Conservation (phyloP, 2,113 vertebrate species). For the Mugil cephalus region DNA sequence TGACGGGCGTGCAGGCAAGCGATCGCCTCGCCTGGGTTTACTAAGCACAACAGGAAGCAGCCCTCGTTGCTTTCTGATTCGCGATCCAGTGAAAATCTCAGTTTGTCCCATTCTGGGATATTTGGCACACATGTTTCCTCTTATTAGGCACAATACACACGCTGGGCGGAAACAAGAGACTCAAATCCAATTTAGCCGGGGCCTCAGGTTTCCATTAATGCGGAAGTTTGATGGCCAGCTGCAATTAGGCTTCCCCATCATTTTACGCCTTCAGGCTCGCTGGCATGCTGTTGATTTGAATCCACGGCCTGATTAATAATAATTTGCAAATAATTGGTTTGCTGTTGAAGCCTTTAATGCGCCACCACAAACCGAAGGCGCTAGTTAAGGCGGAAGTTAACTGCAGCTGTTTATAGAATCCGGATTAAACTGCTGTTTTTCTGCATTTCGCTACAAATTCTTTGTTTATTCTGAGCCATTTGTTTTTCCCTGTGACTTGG, state of each 20-base stretch:
- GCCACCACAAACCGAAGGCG: not conserved
- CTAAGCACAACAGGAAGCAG: constrained; percentile 50
- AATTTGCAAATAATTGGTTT: constrained; percentile 38
- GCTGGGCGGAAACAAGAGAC: constrained; percentile 69
- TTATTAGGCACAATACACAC: constrained; percentile 72
- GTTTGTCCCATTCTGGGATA: constrained; percentile 53
- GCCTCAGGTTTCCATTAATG: constrained; percentile 76
- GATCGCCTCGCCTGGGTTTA: constrained; percentile 27
- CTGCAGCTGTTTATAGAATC: not conserved
- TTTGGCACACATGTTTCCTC: constrained; percentile 81
- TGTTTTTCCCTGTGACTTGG: constrained; percentile 27
- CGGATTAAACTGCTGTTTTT: not conserved
- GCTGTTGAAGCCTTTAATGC: constrained; percentile 14
- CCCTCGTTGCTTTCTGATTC: constrained; percentile 49
- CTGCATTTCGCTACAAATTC: not conserved
- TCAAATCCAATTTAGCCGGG: constrained; percentile 75
- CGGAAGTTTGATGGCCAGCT: constrained; percentile 77
- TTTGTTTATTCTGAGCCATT: constrained; percentile 22
- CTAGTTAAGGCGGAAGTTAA: not conserved
- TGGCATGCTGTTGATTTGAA: constrained; percentile 50
- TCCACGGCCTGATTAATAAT: constrained; percentile 43
- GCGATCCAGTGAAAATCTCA: constrained; percentile 60
- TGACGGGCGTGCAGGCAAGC: constrained; percentile 16
- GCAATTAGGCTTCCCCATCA: constrained; percentile 73
- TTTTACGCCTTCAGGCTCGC: constrained; percentile 55